Evolutionary conservation across 1,140 invertebrate genomes (phyloP), one percentile per base, ranked within the genome.

Genomic region (Aphaenogaster floridana): DNA sequence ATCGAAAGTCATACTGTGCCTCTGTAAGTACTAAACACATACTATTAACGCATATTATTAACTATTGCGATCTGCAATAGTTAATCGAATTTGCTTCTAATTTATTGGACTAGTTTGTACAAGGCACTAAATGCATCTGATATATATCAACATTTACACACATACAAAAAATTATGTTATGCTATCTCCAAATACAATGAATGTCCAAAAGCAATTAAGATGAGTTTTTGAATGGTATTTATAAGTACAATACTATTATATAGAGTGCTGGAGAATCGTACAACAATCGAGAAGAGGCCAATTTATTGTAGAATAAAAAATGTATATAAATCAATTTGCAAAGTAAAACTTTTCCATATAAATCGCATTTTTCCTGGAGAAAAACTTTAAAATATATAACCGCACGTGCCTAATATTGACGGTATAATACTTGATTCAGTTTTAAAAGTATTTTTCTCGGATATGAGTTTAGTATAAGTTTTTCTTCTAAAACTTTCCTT

Each of bases 61-160:
- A 21, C 39, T 59, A 36, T 54, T 78, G 77, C 21, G 52, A 17
- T 80, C 9, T 64, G 45, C 42, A 17, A n/a, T n/a, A n/a, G n/a
- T n/a, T n/a, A n/a, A n/a, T 64, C 7, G 42, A 69, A 72, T 61
- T 87, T 59, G 54, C 28, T 63, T 54, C 50, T 50, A 17, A 59
- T 74, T 77, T 74, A 81, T 80, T 61, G 45, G 34, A 69, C 74
- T 80, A 86, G 8, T 86, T n/a, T 86, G 45, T 87, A 84, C 78
- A 90, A 87, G 78, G 68, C 52, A 79, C 63, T 87, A 87, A 89
- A 90, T 68, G 63, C 77, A 89, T 90, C n/a, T 72, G 66, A 39
- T 78, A 79, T 63, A 36, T 78, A 79, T 64, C 21, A 36, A 89
- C 74, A 72, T 84, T 61, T 72, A 89, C 45, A 89, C 45, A 72